Conservation (phyloP, 2,797 vertebrate species). For the Acropternis orthonyx region DNA sequence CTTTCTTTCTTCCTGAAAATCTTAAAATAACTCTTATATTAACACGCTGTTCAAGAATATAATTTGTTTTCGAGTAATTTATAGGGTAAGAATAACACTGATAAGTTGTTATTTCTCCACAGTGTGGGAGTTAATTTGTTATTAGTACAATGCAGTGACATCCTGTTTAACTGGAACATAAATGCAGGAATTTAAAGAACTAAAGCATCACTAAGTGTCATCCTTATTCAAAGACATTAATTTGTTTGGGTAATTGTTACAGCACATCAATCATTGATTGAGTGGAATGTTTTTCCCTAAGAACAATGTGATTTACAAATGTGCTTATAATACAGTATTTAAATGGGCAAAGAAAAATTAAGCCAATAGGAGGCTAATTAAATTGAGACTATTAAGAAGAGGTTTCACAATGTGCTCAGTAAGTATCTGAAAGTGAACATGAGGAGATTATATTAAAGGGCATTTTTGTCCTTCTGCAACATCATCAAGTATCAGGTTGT, state of each 20-base stretch:
- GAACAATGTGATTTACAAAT: conserved; percentile 44
- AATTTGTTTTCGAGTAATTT: not conserved
- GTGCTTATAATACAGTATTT: conserved; percentile 52
- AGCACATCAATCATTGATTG: conserved; percentile 31
- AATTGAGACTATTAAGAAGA: conserved; percentile 28
- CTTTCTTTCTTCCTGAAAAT: not conserved
- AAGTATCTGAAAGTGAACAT: conserved; percentile 20
- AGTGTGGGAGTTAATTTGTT: conserved; percentile 26
- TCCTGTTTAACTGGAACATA: conserved; percentile 20
- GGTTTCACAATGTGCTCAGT: conserved; percentile 48
- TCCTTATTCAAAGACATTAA: conserved; percentile 47
- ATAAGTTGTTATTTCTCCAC: not conserved
- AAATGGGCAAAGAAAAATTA: conserved; percentile 55
- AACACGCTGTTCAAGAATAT: not conserved
- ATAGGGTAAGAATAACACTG: not conserved
- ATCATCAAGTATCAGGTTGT: conserved; percentile 1
- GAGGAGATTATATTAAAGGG: not conserved
- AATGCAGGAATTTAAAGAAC: conserved; percentile 28
- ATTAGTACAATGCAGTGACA: not conserved
- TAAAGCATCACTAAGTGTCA: conserved; percentile 20
- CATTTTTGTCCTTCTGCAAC: not conserved
- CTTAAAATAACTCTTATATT: not conserved
- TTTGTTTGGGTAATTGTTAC: conserved; percentile 48
- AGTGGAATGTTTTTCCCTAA: conserved; percentile 36
- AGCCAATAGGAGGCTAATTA: conserved; percentile 49